These are phyloP conservation scores for Drosophila picticornis DNA, from an alignment of 2,888 invertebrate genomes.

Conservation along the genomic window DNA sequence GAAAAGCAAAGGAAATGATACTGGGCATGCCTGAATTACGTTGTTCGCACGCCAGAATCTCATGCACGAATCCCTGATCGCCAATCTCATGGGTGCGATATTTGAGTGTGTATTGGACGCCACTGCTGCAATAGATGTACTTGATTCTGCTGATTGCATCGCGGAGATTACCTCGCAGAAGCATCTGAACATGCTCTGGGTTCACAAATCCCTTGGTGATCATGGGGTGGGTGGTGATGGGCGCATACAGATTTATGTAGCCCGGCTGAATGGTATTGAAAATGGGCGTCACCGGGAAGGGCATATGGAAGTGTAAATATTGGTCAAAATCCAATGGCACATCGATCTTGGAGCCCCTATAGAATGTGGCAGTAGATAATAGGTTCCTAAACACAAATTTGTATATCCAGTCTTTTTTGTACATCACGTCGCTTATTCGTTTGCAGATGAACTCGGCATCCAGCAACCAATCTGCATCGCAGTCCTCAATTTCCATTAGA, in stretches of 20 bases:
- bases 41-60: constrained; percentile 59
- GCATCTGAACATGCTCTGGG: constrained; percentile 58
- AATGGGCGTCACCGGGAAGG: constrained; percentile 58
- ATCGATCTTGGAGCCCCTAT: constrained; percentile 62
- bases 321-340: constrained; percentile 58
- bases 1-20: constrained; percentile 62
- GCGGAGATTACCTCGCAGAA: constrained; percentile 57
- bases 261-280: constrained; percentile 63
- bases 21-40: constrained; percentile 55
- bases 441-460: constrained; percentile 53
- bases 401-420: constrained; percentile 58
- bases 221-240: constrained; percentile 51
- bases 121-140: constrained; percentile 44
- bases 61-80: constrained; percentile 65
- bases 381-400: constrained; percentile 47
- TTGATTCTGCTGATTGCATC: constrained; percentile 47
- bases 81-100: constrained; percentile 67
- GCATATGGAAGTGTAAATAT: constrained; percentile 58
- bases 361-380: constrained; percentile 59
- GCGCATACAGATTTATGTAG: constrained; percentile 47
- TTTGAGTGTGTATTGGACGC: constrained; percentile 44
- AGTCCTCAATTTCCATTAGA: constrained; percentile 51
- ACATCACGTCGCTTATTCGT: constrained; percentile 50
- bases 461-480: constrained; percentile 49
- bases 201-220: constrained; percentile 54